These are phyloP conservation scores for Trisateles emortualis DNA, from an alignment of 2,888 invertebrate genomes.

Conservation along the genomic window DNA sequence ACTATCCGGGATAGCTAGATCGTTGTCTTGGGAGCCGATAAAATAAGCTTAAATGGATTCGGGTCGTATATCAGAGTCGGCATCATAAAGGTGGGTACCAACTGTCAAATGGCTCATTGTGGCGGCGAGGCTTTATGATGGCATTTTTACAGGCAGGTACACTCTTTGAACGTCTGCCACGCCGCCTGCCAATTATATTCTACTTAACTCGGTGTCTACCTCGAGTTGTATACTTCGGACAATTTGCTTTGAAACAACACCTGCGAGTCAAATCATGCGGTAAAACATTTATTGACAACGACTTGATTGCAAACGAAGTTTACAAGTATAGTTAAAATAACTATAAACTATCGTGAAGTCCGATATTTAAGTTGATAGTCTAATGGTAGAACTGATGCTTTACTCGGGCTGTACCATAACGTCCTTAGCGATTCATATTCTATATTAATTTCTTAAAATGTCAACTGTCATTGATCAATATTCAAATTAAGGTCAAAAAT, in stretches of 20 bases:
- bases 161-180: constrained; percentile 77
- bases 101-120: constrained; percentile 86
- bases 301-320: constrained; percentile 5
- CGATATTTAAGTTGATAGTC: constrained; percentile 21
- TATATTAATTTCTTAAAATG: too few relatives aligned
- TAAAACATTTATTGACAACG: constrained; percentile 41
- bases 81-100: constrained; percentile 83
- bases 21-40: constrained; percentile 78
- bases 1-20: constrained; percentile 73
- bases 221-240: constrained; percentile 49
- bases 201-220: constrained; percentile 76
- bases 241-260: constrained; percentile 48
- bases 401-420: too few relatives aligned
- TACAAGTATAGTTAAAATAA: background rate
- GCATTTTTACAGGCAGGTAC: constrained; percentile 86
- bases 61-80: constrained; percentile 81
- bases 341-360: constrained; percentile 18
- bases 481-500: too few relatives aligned
- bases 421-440: too few relatives aligned
- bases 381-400: constrained; percentile 14
- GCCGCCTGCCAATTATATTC: constrained; percentile 85
- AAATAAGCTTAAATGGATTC: constrained; percentile 83
- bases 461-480: too few relatives aligned
- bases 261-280: constrained; percentile 45
- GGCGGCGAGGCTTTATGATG: constrained; percentile 82